Conservation (phyloP, 2,113 vertebrate species). For the Ptyas mucosa region DNA sequence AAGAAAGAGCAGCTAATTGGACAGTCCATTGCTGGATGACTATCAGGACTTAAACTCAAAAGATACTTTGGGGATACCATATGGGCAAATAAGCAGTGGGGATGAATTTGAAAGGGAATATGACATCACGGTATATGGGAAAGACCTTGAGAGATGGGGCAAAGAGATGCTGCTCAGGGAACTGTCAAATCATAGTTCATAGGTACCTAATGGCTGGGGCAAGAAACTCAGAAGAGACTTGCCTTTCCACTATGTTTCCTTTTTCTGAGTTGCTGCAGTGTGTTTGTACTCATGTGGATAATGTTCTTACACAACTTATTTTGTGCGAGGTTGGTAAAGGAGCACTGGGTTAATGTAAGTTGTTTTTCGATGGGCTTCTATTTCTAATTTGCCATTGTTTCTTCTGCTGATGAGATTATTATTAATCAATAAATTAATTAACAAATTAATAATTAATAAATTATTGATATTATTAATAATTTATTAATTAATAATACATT, state of each 20-base stretch:
- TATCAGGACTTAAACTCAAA: no score
- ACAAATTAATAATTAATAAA: no score
- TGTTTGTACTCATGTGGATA: not conserved
- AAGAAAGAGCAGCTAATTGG: not conserved
- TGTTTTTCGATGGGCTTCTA: no score
- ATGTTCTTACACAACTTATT: not conserved
- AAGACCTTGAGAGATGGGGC: not conserved
- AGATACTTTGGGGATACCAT: not conserved
- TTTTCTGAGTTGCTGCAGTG: not conserved
- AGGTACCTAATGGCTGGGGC: not conserved
- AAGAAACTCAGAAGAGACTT: not conserved
- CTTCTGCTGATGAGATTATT: no score
- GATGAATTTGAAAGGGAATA: not conserved
- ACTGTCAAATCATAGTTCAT: not conserved
- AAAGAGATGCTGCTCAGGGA: not conserved
- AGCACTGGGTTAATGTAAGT: no score
- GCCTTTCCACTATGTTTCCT: not conserved
- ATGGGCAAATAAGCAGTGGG: not conserved
- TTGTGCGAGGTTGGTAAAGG: no score
- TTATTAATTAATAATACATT: no score
- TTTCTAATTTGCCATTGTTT: no score
- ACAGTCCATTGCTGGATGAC: not conserved
- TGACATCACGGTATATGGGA: not conserved
- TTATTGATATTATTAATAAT: no score
- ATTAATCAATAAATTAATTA: no score